These are phyloP conservation scores for Grammomys dolichurus DNA, from an alignment of 2,113 vertebrate genomes.

Conservation along the genomic window DNA sequence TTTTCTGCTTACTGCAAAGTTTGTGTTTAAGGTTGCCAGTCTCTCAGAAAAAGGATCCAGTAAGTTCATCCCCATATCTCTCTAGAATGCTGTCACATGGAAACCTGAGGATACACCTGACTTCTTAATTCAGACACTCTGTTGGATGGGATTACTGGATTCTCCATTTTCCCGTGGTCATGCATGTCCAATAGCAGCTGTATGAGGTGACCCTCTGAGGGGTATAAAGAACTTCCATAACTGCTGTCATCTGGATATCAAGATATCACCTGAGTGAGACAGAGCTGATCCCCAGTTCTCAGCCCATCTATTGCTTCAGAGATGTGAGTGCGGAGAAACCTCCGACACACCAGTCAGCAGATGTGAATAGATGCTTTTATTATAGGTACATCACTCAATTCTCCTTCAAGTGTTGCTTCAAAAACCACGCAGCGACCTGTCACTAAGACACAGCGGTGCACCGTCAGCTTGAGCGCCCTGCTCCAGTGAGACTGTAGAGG, in stretches of 20 bases:
- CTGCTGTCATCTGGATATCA: neutral
- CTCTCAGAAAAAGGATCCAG: neutral
- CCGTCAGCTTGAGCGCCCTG: neutral
- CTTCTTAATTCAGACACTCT: neutral
- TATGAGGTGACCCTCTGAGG: neutral
- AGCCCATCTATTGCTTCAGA: neutral
- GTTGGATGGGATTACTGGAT: no score
- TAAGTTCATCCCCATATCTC: no score
- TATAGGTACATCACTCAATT: neutral
- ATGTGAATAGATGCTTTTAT: conserved; percentile 32
- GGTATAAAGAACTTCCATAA: neutral
- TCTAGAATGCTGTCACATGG: neutral
- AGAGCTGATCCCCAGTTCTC: neutral
- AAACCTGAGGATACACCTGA: neutral
- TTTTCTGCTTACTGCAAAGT: neutral
- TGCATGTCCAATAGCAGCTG: neutral
- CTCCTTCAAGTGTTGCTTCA: conserved; percentile 46
- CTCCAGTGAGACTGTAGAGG: neutral
- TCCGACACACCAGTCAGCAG: conserved; percentile 37
- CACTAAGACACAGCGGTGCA: neutral
- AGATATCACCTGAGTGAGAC: neutral
- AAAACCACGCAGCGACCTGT: neutral
- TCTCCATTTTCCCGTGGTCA: neutral
- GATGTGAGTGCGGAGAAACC: neutral
- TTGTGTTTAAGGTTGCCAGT: neutral